Conservation (phyloP, 2,888 invertebrate genomes). For the Drosophila bunnanda region DNA sequence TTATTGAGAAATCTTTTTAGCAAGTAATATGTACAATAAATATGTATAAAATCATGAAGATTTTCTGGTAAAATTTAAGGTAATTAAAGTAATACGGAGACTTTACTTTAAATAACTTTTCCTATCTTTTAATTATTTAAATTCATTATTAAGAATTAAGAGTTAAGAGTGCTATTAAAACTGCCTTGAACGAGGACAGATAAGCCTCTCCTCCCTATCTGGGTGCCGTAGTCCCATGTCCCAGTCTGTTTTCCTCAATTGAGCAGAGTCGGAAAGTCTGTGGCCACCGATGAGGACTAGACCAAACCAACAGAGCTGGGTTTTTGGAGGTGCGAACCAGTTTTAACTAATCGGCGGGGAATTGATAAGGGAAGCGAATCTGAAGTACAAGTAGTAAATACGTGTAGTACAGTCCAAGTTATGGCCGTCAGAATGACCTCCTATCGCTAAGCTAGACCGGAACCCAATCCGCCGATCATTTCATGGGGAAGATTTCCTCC, state of each 20-base stretch:
- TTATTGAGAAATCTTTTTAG: too few relatives aligned
- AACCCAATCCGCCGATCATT: slow-evolving; percentile 12
- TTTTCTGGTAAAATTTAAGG: too few relatives aligned
- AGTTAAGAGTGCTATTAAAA: slow-evolving; percentile 1
- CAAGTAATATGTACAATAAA: too few relatives aligned
- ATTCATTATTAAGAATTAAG: neutral
- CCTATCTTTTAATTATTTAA: too few relatives aligned
- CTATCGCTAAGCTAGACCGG: slow-evolving; percentile 26
- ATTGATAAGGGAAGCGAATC: slow-evolving; percentile 54
- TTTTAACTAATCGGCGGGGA: slow-evolving; percentile 61
- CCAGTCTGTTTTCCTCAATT: slow-evolving; percentile 32
- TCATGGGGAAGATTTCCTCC: neutral
- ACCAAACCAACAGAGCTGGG: slow-evolving; percentile 62
- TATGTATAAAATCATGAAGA: too few relatives aligned
- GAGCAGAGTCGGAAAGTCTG: slow-evolving; percentile 19
- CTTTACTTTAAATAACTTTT: too few relatives aligned
- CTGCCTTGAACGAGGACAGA: slow-evolving; percentile 48
- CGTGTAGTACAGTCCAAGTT: slow-evolving; percentile 15
- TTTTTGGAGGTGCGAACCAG: slow-evolving; percentile 67
- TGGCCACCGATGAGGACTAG: slow-evolving; percentile 34
- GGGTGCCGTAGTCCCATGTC: neutral
- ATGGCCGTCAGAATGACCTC: slow-evolving; percentile 9
- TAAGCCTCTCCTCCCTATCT: slow-evolving; percentile 26
- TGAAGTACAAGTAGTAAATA: slow-evolving; percentile 1
- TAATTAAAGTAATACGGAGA: too few relatives aligned